Base-by-base conservation (phyloP, 2,797 vertebrate genomes). In the Notolepis coatsorum region DNA sequence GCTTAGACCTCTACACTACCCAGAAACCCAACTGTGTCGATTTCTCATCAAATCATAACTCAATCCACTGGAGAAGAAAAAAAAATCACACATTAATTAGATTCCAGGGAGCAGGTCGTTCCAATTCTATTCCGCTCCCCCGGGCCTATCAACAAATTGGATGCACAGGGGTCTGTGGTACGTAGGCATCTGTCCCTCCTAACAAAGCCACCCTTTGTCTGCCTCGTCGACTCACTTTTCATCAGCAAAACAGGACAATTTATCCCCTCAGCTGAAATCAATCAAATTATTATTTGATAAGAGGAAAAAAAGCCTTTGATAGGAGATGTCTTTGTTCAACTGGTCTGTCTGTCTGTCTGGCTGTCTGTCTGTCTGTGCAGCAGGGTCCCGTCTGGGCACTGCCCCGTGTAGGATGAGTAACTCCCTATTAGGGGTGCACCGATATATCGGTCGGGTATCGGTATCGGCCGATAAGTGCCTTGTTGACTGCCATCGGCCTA, bases 401-500 rank as follows among this genome's bases (percentile, higher is more conserved):
- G 52, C 18, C 31, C 47, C 63, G n/a, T 24, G 35, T 10, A 37
- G 43, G 73, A 73, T 48, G 51, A 75, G 38, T 39, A 62, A 7
- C 39, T 73, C 60, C 77, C 73, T 71, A 2, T 41, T 58, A 35
- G n/a, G n/a, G n/a, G n/a, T n/a, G n/a, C n/a, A n/a, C n/a, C n/a
- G n/a, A n/a, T n/a, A n/a, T n/a, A n/a, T n/a, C n/a, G n/a, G n/a
- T n/a, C n/a, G n/a, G n/a, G n/a, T n/a, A n/a, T n/a, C n/a, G n/a
- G n/a, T n/a, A n/a, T n/a, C n/a, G n/a, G n/a, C n/a, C n/a, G n/a
- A n/a, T n/a, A n/a, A n/a, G n/a, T n/a, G n/a, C n/a, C n/a, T n/a
- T n/a, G n/a, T n/a, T n/a, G n/a, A n/a, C n/a, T n/a, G n/a, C n/a
- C n/a, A n/a, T n/a, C n/a, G n/a, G n/a, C n/a, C n/a, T n/a, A n/a